Conservation (phyloP, 2,888 invertebrate genomes). For the Cepaea hortensis region DNA sequence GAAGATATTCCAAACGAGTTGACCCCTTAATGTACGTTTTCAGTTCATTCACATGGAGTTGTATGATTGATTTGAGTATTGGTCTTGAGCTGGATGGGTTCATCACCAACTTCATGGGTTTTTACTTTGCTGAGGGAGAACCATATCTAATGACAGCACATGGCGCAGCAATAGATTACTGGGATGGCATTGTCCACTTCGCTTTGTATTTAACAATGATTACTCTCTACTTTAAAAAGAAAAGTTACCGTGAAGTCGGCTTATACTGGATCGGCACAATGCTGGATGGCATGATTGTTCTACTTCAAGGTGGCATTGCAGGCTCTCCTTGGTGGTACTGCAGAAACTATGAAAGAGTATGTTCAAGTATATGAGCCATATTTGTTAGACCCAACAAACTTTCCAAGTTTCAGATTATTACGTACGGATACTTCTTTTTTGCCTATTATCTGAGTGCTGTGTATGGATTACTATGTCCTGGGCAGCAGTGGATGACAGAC, state of each 20-base stretch:
- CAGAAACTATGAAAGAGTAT: conserved; percentile 59
- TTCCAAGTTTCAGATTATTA: conserved; percentile 71
- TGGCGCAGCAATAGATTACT: conserved; percentile 73
- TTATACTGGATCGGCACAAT: conserved; percentile 76
- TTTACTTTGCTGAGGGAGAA: conserved; percentile 73
- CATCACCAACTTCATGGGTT: conserved; percentile 71
- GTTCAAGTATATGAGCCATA: conserved; percentile 69
- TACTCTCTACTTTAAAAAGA: conserved; percentile 53
- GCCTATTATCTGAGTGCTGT: conserved; percentile 68
- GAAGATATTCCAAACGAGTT: conserved; percentile 50
- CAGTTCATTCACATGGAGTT: conserved; percentile 71
- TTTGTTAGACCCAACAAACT: conserved; percentile 65
- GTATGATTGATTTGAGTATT: conserved; percentile 72
- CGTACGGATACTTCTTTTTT: conserved; percentile 71
- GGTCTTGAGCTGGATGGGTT: conserved; percentile 73
- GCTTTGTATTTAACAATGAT: conserved; percentile 71
- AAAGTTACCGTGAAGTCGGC: conserved; percentile 68
- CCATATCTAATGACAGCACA: conserved; percentile 73
- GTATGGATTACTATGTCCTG: conserved; percentile 63
- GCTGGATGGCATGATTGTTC: conserved; percentile 72
- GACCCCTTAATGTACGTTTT: conserved; percentile 60
- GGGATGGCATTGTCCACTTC: conserved; percentile 74
- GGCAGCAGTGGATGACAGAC: conserved; percentile 68
- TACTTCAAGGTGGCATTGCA: conserved; percentile 70
- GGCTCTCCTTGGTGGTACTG: conserved; percentile 66